Percentiles rank a stretch among this genome's conserved stretches.
These are phyloP conservation scores for Ischnura elegans DNA, from an alignment of 2,888 invertebrate genomes.

Conservation along the genomic window DNA sequence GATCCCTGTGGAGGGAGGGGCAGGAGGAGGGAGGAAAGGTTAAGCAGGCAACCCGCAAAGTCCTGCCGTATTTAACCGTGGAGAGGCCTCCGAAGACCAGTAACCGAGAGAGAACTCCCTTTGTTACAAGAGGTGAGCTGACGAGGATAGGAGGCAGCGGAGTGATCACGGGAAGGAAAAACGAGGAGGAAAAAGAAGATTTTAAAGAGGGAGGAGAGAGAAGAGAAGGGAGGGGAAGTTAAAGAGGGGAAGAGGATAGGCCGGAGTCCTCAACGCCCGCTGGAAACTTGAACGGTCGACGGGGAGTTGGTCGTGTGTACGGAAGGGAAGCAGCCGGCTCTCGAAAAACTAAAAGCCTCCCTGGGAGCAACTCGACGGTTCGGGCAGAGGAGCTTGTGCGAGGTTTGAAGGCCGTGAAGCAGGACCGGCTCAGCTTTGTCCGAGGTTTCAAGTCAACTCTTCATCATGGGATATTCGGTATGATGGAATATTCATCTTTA, in stretches of 20 bases:
- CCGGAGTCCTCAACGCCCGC: not conserved
- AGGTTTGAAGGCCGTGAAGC: not conserved
- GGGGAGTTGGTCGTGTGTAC: not conserved
- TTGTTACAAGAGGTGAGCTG: slow-evolving; percentile 27
- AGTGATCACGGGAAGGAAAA: not conserved
- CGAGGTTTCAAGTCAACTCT: not conserved
- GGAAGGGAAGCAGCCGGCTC: not conserved
- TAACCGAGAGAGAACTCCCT: slow-evolving; percentile 44
- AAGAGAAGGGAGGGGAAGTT: not conserved
- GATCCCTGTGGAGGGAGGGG: not conserved
- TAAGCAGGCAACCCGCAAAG: slow-evolving; percentile 24
- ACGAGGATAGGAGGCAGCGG: slow-evolving; percentile 43
- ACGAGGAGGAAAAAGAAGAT: not conserved
- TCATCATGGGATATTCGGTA: not conserved
- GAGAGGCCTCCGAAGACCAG: slow-evolving; percentile 41
- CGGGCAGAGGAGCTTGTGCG: not conserved
- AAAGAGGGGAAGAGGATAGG: not conserved
- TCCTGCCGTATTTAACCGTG: slow-evolving; percentile 28
- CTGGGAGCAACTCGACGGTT: slow-evolving; percentile 22
- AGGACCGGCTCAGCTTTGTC: slow-evolving; percentile 12
- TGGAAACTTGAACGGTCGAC: not conserved
- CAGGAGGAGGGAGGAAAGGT: not conserved
- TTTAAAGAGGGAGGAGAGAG: not conserved
- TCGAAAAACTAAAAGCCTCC: slow-evolving; percentile 8
- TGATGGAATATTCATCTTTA: not conserved